A percentile compares a stretch with the other conserved stretches of the same genome.
phyloP scores from a whole-genome alignment of 2,888 invertebrate species.

The Rhamnusium bicolor region DNA sequence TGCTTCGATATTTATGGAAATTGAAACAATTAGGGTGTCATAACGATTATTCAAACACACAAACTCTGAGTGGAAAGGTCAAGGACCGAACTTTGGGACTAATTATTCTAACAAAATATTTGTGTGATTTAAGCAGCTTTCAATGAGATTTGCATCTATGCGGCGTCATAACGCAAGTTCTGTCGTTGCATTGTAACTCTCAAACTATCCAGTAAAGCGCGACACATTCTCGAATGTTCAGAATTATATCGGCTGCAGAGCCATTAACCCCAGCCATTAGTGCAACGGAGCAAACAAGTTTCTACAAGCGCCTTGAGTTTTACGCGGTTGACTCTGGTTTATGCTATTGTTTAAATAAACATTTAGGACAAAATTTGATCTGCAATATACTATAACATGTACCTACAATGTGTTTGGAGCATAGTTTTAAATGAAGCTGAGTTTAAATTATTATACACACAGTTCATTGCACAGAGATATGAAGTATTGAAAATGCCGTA shows the following conservation, averaged over 20 bases:
- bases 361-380: not conserved
- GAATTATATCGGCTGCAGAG: slow-evolving; percentile 45
- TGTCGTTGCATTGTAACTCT: not conserved
- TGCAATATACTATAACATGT: not conserved
- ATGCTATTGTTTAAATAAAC: slow-evolving; percentile 35
- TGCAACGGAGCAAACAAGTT: slow-evolving; percentile 50
- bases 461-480: too few species aligned
- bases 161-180: not conserved
- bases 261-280: slow-evolving; percentile 48
- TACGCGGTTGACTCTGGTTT: slow-evolving; percentile 21
- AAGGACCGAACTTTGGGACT: too few species aligned
- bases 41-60: too few species aligned
- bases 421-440: too few species aligned
- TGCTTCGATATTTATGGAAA: too few species aligned
- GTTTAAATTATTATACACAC: too few species aligned
- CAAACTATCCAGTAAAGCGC: slow-evolving; percentile 36
- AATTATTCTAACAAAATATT: too few species aligned
- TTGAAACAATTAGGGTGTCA: too few species aligned
- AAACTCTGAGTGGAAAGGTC: too few species aligned
- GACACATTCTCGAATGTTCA: slow-evolving; percentile 37
- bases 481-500: too few species aligned
- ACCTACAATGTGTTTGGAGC: too few species aligned
- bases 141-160: not conserved
- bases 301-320: slow-evolving; percentile 45
- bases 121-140: not conserved